Evolutionary conservation across 2,888 invertebrate genomes (phyloP).

Genomic region (Thumatha senex): DNA sequence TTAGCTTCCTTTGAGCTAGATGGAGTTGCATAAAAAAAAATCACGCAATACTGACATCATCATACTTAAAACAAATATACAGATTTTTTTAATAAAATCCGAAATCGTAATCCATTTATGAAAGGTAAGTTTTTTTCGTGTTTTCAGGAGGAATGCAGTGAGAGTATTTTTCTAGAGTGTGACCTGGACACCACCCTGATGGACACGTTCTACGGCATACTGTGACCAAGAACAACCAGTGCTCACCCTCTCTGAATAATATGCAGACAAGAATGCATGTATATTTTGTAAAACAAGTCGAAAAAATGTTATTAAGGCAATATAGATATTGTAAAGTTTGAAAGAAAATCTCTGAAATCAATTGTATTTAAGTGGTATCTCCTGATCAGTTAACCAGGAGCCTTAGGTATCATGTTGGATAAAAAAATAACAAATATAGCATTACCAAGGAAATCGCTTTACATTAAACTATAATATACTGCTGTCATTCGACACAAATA

Average conservation of each 20-base stretch:
- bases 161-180: conserved; percentile 76
- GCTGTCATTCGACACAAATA: conserved; percentile 53
- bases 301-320: conserved; percentile 3
- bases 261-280: conserved; percentile 23
- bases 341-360: conserved; percentile 22
- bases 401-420: not conserved
- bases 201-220: conserved; percentile 76
- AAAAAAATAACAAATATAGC: conserved; percentile 47
- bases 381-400: conserved; percentile 23
- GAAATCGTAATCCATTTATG: too few relatives aligned
- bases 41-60: too few relatives aligned
- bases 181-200: conserved; percentile 74
- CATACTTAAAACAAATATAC: too few relatives aligned
- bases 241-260: conserved; percentile 5
- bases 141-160: conserved; percentile 76
- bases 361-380: conserved; percentile 8
- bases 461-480: conserved; percentile 55
- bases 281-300: conserved; percentile 39
- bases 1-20: too few relatives aligned
- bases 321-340: not conserved
- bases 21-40: too few relatives aligned
- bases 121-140: not conserved
- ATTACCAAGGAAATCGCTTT: conserved; percentile 79
- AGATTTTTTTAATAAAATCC: too few relatives aligned
- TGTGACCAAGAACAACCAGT: conserved; percentile 50